Evolutionary conservation across 1,140 invertebrate species (phyloP), one percentile per base, ranked within the genome.

Genomic region (Frieseomelitta varia): DNA sequence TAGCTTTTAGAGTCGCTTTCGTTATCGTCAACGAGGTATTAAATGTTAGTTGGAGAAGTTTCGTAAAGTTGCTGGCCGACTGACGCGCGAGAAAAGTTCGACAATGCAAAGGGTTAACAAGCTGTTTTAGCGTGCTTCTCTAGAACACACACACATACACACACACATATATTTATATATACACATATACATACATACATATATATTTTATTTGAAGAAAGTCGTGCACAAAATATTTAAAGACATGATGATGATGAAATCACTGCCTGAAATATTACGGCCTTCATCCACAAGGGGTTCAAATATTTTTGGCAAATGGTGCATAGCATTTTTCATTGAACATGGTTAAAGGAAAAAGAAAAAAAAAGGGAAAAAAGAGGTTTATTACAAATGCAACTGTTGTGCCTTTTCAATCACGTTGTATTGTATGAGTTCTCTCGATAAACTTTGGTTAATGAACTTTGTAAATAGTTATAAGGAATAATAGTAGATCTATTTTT

Each of bases 401-500:
- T 55, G 81, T 84, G 75, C 81, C 81, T 84, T 84, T 82, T 75
- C 24, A 21, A 69, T 83, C 81, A 19, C 19, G 17, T 76, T 68
- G n/a, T 72, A 30, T 81, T 55, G 27, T 17, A 75, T 53, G 67
- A 17, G 55, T 47, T 39, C 27, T 63, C 17, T 63, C 19, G 11
- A 63, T 27, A 68, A 51, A 15, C n/a, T 58, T 84, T 51, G 14
- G 53, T 79, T 79, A 65, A 71, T 1, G 34, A 69, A 69, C 24
- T 58, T 79, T 84, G 76, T 84, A 84, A 78, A 84, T 79, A 79
- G 75, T 55, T 78, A 34, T 72, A 71, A 79, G 76, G 39, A 39
- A 24, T 79, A 53, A 79, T 34, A 21, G 55, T 63, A 79, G 55
- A 78, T n/a, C 10, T 30, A 69, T 61, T 71, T 79, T 51, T n/a